Base-by-base conservation (phyloP, 2,888 invertebrate genomes). In the Hemithea aestivaria region DNA sequence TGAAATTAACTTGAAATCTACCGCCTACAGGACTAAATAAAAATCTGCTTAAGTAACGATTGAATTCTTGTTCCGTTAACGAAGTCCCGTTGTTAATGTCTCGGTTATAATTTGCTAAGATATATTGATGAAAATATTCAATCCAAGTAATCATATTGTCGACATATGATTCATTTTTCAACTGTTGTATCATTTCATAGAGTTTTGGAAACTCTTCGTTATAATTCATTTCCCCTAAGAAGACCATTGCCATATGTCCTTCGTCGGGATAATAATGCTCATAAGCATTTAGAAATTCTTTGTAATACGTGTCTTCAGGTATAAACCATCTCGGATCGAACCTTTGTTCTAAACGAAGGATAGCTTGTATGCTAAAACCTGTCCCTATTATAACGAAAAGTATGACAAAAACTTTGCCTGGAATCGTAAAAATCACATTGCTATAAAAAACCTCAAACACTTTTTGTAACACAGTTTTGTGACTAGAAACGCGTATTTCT, bases 311-410 rank as follows among this genome's bases (percentile, higher is more conserved):
- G 31, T 88, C 88, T 34, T 90, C 88, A 0, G 95, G 94, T 39
- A 95, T 87, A 62, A 95, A 94, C 94, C 94, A 94, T 35, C 87
- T 88, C 0, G 92, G 92, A 70, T 95, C 94, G 72, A 94, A 95
- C 66, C 92, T 91, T 70, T 94, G 94, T 64, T 93, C 91, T 34
- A 95, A 77, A 51, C 88, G 87, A 34, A 90, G 73, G 30, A 91
- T 81, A 21, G 91, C 90, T 56, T 90, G 78, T 36, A 91, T 80
- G 59, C 92, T 92, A 42, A 91, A 82, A 11, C 89, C 89, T 3
- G 91, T 87, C 40, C 91, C 77, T 6, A 80, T 72, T 21, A 91
- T 35, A 1, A 93, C 91, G 35, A 90, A 72, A 22, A 91, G 30
- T 30, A 94, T 66, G 4, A 93, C 87, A 7, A 90, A 54, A 59